A percentile compares a stretch with the other conserved stretches of the same genome.
Conservation (phyloP, 2,113 vertebrate species). For the Bujurquina vittata region DNA sequence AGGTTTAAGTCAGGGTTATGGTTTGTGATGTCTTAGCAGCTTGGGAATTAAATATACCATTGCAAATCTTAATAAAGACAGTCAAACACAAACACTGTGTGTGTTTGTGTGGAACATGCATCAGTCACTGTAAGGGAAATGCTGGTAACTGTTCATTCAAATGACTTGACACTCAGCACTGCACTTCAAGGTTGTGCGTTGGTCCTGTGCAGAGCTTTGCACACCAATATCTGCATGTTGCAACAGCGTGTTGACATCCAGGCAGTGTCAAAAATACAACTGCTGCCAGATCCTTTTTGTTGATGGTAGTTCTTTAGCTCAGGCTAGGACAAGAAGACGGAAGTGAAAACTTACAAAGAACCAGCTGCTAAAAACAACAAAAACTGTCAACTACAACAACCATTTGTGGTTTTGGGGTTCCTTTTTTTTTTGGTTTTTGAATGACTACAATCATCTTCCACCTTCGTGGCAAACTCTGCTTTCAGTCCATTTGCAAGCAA, state of each 20-base stretch:
- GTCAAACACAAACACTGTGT: background rate
- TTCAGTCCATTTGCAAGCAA: background rate
- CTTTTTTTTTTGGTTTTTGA: background rate
- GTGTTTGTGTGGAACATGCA: too few relatives aligned
- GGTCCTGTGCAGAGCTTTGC: background rate
- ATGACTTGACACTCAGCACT: background rate
- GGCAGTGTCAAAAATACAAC: background rate
- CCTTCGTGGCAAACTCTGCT: background rate
- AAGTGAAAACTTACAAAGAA: background rate
- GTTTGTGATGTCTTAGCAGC: rapidly evolving
- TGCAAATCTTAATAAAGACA: background rate
- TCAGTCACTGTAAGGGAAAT: background rate
- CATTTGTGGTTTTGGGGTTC: background rate
- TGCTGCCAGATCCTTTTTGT: background rate
- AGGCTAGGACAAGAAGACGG: background rate
- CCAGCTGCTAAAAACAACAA: background rate
- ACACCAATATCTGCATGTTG: background rate
- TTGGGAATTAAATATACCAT: rapidly evolving
- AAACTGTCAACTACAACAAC: background rate
- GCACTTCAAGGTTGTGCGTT: background rate
- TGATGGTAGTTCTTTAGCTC: background rate
- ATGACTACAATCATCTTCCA: rapidly evolving
- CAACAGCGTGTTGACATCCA: background rate
- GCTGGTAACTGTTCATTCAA: background rate
- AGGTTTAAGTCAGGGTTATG: background rate